Evolutionary conservation across 2,888 invertebrate genomes (phyloP), one percentile per base, ranked within the genome.

Genomic region (Zeuzera pyrina): DNA sequence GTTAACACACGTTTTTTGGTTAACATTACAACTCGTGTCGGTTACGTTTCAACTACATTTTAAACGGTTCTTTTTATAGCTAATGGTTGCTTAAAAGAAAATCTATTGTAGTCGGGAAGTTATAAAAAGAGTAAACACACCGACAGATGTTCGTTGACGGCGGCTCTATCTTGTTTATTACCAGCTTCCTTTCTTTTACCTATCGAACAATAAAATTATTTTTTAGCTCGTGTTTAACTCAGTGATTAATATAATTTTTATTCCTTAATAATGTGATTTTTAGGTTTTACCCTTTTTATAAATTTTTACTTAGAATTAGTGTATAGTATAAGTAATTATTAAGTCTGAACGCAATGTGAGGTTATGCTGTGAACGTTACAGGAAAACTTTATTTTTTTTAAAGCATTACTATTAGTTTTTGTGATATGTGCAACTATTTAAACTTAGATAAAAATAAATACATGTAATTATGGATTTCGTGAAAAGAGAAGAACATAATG

Each of bases 71-170:
- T n/a, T n/a, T n/a, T n/a, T n/a, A n/a, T n/a, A n/a, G n/a, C n/a
- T n/a, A n/a, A n/a, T n/a, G n/a, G n/a, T n/a, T n/a, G n/a, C n/a
- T n/a, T n/a, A n/a, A n/a, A n/a, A n/a, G n/a, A n/a, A n/a, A n/a
- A n/a, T n/a, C n/a, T n/a, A n/a, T n/a, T n/a, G n/a, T n/a, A n/a
- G n/a, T n/a, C n/a, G n/a, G n/a, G n/a, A n/a, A n/a, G n/a, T n/a
- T n/a, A n/a, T n/a, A n/a, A n/a, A n/a, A n/a, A n/a, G n/a, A n/a
- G n/a, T n/a, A n/a, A 19, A 1, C 8, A 46, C 48, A 45, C 42
- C 38, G 65, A 68, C 69, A 70, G 70, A 70, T 72, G 70, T 71
- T 71, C 67, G 68, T 67, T 70, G 64, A 62, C 57, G 49, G 53
- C 31, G 40, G 39, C 36, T 70, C 61, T 63, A 55, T 31, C 34